Conservation (phyloP, 2,797 vertebrate species). For the Dryobates pubescens region DNA sequence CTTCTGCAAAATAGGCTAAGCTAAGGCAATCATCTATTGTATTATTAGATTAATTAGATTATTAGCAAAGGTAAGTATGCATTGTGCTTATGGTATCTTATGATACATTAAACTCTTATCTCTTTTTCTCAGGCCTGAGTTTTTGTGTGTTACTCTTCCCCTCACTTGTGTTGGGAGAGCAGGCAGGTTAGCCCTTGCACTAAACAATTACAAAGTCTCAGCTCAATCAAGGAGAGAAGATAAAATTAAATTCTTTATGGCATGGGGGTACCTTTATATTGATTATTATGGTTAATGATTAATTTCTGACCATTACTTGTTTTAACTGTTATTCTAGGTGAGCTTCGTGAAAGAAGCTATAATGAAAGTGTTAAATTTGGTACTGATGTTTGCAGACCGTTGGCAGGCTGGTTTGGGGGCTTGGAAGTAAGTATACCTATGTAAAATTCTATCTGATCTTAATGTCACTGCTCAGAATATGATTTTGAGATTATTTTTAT, state of each 20-base stretch:
- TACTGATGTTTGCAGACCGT: slow-evolving; percentile 96
- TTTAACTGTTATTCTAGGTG: slow-evolving; percentile 81
- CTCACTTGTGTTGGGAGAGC: too few species aligned
- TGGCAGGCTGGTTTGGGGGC: slow-evolving; percentile 95
- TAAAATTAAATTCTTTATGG: not conserved
- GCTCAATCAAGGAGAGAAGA: not conserved
- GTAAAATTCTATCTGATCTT: not conserved
- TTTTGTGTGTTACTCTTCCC: too few species aligned
- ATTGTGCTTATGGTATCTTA: too few species aligned
- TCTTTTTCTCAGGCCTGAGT: too few species aligned
- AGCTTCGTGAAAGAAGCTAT: slow-evolving; percentile 99
- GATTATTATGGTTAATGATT: not conserved
- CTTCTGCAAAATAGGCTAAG: too few species aligned
- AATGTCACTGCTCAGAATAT: not conserved
- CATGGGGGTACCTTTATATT: not conserved
- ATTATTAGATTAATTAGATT: too few species aligned
- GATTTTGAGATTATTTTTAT: not conserved
- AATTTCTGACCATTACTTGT: not conserved
- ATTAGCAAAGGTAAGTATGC: too few species aligned
- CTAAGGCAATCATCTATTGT: too few species aligned
- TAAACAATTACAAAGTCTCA: not conserved
- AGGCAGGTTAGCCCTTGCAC: too few species aligned
- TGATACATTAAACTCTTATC: too few species aligned
- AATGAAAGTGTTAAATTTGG: slow-evolving; percentile 97
- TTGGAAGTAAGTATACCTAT: slow-evolving; percentile 88